phyloP scores from a whole-genome alignment of 2,113 vertebrate genomes.

The Cariama cristata region DNA sequence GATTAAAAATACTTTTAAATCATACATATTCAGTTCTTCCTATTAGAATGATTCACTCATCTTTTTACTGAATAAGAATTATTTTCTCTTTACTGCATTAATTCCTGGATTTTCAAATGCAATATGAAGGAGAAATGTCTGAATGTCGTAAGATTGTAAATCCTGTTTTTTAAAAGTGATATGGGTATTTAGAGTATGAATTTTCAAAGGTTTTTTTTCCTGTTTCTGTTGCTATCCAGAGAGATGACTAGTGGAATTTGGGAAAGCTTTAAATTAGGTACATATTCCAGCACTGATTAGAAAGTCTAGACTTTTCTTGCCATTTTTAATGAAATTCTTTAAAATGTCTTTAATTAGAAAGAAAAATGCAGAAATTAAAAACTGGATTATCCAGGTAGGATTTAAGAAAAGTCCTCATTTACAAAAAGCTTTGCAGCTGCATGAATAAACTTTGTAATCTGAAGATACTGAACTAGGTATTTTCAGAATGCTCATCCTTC shows the following conservation, averaged over 20 bases:
- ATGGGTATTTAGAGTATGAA: neutral
- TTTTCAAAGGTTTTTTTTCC: neutral
- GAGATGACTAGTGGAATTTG: neutral
- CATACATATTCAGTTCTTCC: neutral
- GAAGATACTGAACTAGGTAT: neutral
- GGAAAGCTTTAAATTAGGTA: neutral
- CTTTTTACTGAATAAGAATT: neutral
- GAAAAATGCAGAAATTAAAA: constrained; percentile 11
- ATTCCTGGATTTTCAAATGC: neutral
- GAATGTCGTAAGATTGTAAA: neutral
- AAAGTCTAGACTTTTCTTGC: neutral
- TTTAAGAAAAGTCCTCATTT: constrained; percentile 10
- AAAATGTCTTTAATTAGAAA: neutral
- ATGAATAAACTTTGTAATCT: neutral
- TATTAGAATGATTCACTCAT: neutral
- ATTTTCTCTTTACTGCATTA: neutral
- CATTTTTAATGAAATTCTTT: neutral
- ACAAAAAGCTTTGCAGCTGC: neutral
- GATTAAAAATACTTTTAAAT: neutral
- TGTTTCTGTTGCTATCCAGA: neutral
- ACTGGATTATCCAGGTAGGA: neutral
- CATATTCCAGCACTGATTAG: neutral
- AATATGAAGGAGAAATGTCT: neutral
- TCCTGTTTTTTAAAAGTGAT: neutral
- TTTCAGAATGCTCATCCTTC: neutral